phyloP scores from a whole-genome alignment of 2,888 invertebrate species.

The Rhaphigaster nebulosa region DNA sequence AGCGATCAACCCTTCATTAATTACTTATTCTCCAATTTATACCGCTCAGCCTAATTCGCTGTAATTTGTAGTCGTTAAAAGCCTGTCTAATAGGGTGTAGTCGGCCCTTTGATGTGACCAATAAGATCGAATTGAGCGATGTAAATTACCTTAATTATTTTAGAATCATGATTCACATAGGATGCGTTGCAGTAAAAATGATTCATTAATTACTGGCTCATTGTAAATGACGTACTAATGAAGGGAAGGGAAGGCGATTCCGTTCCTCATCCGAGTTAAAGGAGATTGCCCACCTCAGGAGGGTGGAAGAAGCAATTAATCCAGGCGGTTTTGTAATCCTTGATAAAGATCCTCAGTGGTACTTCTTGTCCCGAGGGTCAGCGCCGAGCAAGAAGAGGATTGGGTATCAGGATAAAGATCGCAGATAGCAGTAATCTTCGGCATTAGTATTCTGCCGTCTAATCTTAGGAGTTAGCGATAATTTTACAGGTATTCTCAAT shows the following conservation, averaged over 20 bases:
- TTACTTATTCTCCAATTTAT: neutral
- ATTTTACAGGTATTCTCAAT: neutral
- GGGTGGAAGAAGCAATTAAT: constrained; percentile 2
- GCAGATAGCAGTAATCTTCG: neutral
- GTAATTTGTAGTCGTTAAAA: constrained; percentile 3
- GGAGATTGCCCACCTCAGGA: neutral
- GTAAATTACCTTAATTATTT: constrained; percentile 18
- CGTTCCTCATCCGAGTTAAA: neutral
- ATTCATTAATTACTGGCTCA: neutral
- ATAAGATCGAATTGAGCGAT: neutral
- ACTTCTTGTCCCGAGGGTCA: neutral
- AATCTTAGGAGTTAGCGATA: neutral
- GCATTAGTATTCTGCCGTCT: neutral
- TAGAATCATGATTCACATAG: neutral
- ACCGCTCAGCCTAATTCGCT: neutral
- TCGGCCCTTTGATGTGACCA: neutral
- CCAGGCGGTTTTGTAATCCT: neutral
- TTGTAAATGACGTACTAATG: neutral
- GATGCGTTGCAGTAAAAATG: neutral
- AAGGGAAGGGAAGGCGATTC: neutral
- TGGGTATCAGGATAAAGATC: neutral
- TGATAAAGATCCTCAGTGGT: neutral
- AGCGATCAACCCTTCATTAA: neutral
- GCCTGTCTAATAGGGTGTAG: neutral
- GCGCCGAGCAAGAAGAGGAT: neutral